These are phyloP conservation scores for Steinernema hermaphroditum DNA, from an alignment of 2,888 invertebrate species.

Conservation along the genomic window DNA sequence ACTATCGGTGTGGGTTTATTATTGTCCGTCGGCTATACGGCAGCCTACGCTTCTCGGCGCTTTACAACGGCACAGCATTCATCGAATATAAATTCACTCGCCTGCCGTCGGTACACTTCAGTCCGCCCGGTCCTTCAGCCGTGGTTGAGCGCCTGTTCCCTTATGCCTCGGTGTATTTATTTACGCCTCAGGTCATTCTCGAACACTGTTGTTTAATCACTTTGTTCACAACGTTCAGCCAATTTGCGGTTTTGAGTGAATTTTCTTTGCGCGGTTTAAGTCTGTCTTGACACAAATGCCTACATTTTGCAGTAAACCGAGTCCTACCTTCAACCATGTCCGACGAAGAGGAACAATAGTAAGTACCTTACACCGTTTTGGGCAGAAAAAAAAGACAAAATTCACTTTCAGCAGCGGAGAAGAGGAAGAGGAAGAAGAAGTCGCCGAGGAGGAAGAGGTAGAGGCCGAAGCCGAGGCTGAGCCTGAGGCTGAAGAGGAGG, in stretches of 20 bases:
- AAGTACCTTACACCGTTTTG: not conserved
- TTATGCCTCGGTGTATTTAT: slow-evolving; percentile 16
- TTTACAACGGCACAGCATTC: slow-evolving; percentile 24
- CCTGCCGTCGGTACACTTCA: not conserved
- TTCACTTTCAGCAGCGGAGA: slow-evolving; percentile 27
- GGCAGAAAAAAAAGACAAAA: not conserved
- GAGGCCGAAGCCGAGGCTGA: slow-evolving; percentile 35
- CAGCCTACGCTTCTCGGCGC: slow-evolving; percentile 28
- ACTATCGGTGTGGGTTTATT: slow-evolving; percentile 27
- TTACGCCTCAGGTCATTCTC: not conserved
- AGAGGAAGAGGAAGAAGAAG: slow-evolving; percentile 44
- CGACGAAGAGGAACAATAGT: slow-evolving; percentile 41
- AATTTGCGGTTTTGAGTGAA: no score
- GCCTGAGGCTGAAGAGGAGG: slow-evolving; percentile 40
- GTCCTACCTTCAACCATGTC: slow-evolving; percentile 34
- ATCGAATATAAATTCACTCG: slow-evolving; percentile 27
- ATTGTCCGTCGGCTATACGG: slow-evolving; percentile 27
- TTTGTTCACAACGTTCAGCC: no score
- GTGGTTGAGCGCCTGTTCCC: slow-evolving; percentile 21
- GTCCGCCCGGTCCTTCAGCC: slow-evolving; percentile 4
- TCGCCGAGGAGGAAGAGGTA: slow-evolving; percentile 50
- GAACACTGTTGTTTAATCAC: slow-evolving; percentile 4
- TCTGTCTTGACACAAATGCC: no score
- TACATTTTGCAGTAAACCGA: not conserved
- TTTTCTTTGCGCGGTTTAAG: no score